Evolutionary conservation across 37 sponge, comb jelly and placozoan genomes (phyloP).

Genomic region (Diacarnus erythraeanus): DNA sequence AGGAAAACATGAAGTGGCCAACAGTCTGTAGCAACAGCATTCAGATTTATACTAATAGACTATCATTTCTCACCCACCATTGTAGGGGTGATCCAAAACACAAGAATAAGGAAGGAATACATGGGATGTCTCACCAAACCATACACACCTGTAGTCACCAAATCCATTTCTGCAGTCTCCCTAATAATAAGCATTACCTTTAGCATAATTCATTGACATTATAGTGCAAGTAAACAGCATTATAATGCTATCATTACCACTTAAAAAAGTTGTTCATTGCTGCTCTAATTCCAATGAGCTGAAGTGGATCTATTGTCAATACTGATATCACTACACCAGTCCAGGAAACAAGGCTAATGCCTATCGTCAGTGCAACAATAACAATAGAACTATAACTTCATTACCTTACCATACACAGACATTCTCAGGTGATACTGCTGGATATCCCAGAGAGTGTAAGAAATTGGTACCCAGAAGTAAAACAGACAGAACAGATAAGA

Average conservation of each 20-base stretch:
- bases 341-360: not conserved
- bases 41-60: too few relatives aligned
- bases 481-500: not conserved
- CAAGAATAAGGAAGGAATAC: constrained; percentile 17
- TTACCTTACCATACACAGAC: not conserved
- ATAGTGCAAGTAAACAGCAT: too few relatives aligned
- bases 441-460: not conserved
- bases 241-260: too few relatives aligned
- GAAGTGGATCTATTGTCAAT: not conserved
- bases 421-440: not conserved
- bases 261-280: not conserved
- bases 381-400: not conserved
- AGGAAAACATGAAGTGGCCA: constrained; percentile 24
- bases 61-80: constrained; percentile 18
- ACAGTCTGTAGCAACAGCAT: constrained; percentile 21
- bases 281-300: not conserved
- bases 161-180: not conserved
- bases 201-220: too few relatives aligned
- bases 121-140: constrained; percentile 43
- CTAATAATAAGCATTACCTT: too few relatives aligned
- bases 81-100: constrained; percentile 43
- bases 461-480: not conserved
- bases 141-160: constrained; percentile 32
- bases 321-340: not conserved
- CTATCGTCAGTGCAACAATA: too few relatives aligned